These are phyloP conservation scores for Apeltes quadracus DNA, from an alignment of 2,113 vertebrate genomes.

Conservation along the genomic window DNA sequence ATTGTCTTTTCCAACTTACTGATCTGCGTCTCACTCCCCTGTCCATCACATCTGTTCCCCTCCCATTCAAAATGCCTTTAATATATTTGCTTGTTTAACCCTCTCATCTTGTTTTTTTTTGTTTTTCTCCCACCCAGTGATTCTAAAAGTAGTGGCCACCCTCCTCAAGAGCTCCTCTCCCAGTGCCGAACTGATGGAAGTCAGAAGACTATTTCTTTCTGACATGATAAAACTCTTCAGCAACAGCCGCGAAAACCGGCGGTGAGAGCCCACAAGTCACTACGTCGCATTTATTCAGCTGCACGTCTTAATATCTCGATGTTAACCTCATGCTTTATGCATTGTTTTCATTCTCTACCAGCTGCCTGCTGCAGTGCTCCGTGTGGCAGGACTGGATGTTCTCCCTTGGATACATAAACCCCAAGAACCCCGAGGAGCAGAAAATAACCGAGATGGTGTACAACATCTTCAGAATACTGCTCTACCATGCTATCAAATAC, in stretches of 20 bases:
- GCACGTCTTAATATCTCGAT: background rate
- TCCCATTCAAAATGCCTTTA: conserved; percentile 19
- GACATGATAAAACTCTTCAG: conserved; percentile 99
- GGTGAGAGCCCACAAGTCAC: conserved; percentile 79
- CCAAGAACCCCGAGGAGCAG: conserved; percentile 97
- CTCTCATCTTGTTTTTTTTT: conserved; percentile 1
- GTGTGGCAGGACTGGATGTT: conserved; percentile 99
- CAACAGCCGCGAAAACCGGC: conserved; percentile 97
- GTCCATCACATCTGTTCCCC: conserved; percentile 6
- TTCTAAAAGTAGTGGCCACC: conserved; percentile 97
- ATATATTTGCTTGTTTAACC: background rate
- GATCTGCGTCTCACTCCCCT: conserved; percentile 9
- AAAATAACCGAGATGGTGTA: conserved; percentile 99
- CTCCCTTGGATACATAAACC: conserved; percentile 98
- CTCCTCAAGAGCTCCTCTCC: conserved; percentile 96
- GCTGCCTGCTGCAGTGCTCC: conserved; percentile 98
- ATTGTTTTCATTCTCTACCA: conserved; percentile 60
- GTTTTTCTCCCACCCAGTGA: conserved; percentile 84
- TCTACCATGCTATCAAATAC: conserved; percentile 99
- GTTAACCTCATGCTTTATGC: background rate
- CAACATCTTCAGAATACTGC: conserved; percentile 97
- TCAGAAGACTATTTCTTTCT: conserved; percentile 95
- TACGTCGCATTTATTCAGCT: background rate
- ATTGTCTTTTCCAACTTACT: conserved; percentile 17
- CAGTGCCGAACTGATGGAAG: conserved; percentile 97